phyloP scores from a whole-genome alignment of 2,888 invertebrate species.

The Pristionchus arcanus region DNA sequence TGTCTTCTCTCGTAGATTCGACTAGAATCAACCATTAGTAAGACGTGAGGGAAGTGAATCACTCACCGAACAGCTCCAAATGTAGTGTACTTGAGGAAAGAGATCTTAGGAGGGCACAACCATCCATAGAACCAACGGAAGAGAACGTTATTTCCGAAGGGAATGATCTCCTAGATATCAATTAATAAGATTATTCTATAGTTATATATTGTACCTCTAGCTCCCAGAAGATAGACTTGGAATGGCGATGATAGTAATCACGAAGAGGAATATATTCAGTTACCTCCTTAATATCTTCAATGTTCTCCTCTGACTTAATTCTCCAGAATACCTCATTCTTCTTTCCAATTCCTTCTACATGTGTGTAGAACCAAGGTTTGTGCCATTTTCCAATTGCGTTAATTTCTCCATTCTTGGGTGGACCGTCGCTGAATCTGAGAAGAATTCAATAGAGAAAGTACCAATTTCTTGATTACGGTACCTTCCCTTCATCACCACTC shows the following conservation, averaged over 20 bases:
- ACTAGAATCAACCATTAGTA: constrained; percentile 80
- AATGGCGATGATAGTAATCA: constrained; percentile 90
- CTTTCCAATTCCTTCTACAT: constrained; percentile 83
- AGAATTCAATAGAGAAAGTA: not conserved
- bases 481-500: constrained; percentile 88
- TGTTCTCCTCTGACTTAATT: not conserved
- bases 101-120: constrained; percentile 90
- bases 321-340: not conserved
- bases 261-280: constrained; percentile 86
- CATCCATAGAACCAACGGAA: constrained; percentile 88
- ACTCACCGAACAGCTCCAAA: constrained; percentile 59
- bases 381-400: constrained; percentile 88
- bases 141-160: constrained; percentile 88
- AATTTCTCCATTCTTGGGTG: constrained; percentile 77
- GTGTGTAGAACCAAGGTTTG: constrained; percentile 90
- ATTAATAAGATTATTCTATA: not conserved
- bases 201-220: constrained; percentile 83
- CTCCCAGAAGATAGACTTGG: constrained; percentile 90
- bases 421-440: constrained; percentile 68
- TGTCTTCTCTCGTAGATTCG: constrained; percentile 88
- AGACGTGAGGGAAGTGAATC: not conserved
- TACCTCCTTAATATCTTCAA: constrained; percentile 46
- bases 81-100: constrained; percentile 84
- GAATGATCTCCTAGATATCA: constrained; percentile 86
- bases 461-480: not conserved